A percentile compares a stretch with the other conserved stretches of the same genome.
Conservation (phyloP, 2,797 vertebrate genomes). For the Potorous gilbertii region DNA sequence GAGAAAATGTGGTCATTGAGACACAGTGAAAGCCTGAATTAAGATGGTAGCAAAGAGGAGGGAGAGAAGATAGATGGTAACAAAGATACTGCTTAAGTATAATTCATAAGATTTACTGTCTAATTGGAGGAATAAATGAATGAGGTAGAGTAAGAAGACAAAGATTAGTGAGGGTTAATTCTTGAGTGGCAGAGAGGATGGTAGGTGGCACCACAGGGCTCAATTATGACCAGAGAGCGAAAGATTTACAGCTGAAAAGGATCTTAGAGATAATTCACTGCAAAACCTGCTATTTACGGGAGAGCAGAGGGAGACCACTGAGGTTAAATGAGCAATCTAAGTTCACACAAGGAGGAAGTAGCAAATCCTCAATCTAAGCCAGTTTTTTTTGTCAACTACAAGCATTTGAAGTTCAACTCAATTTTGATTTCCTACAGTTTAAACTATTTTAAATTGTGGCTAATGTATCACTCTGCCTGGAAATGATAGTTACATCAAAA, state of each 20-base stretch:
- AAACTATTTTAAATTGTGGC: slow-evolving; percentile 1
- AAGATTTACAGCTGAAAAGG: background rate
- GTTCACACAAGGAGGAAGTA: background rate
- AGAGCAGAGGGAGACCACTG: background rate
- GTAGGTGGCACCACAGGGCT: background rate
- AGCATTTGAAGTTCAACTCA: background rate
- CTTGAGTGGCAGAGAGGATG: background rate
- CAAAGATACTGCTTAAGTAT: background rate
- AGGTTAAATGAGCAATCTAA: background rate
- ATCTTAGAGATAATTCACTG: background rate
- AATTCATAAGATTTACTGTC: background rate
- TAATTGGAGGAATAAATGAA: background rate
- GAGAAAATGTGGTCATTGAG: background rate
- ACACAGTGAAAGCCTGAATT: background rate
- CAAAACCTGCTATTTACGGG: background rate
- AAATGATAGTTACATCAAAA: slow-evolving; percentile 5
- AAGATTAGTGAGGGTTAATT: background rate
- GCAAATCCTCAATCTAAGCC: background rate
- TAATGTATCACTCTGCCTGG: background rate
- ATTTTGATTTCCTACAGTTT: slow-evolving; percentile 7
- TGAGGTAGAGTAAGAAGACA: background rate
- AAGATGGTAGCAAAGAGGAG: background rate
- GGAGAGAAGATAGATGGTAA: background rate
- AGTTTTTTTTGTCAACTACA: background rate
- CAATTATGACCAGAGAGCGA: background rate